phyloP scores from a whole-genome alignment of 2,888 invertebrate species.

The Coenonympha glycerion region DNA sequence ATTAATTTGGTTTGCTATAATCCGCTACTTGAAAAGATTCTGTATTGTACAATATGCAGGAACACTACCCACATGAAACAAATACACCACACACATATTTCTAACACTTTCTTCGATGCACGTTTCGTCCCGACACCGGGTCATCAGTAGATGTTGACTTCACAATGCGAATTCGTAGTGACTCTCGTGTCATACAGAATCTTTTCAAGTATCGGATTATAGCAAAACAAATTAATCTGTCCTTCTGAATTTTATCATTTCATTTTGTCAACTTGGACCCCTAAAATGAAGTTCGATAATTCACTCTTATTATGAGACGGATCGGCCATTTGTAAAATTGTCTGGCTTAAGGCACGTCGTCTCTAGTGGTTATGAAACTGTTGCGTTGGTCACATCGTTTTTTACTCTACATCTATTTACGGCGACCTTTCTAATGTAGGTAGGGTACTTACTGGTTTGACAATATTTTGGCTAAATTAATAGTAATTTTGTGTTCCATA shows the following conservation, averaged over 20 bases:
- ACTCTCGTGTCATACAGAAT: too few relatives aligned
- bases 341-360: conserved; percentile 52
- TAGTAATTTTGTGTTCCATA: conserved; percentile 1
- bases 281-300: conserved; percentile 48
- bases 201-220: too few relatives aligned
- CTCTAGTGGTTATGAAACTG: conserved; percentile 56
- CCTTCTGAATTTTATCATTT: background rate
- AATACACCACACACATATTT: too few relatives aligned
- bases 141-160: too few relatives aligned
- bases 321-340: conserved; percentile 57
- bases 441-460: conserved; percentile 14
- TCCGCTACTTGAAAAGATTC: too few relatives aligned
- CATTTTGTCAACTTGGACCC: conserved; percentile 5
- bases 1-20: too few relatives aligned
- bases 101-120: too few relatives aligned
- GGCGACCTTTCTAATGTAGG: conserved; percentile 41
- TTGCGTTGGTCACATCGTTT: conserved; percentile 54
- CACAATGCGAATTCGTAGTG: too few relatives aligned
- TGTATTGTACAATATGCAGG: too few relatives aligned
- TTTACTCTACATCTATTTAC: conserved; percentile 36
- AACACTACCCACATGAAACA: too few relatives aligned
- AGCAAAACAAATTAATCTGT: too few relatives aligned
- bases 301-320: conserved; percentile 52
- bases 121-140: too few relatives aligned
- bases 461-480: conserved; percentile 9